These are phyloP conservation scores for Cyrtonyx montezumae DNA, from an alignment of 2,113 vertebrate species.

Conservation along the genomic window DNA sequence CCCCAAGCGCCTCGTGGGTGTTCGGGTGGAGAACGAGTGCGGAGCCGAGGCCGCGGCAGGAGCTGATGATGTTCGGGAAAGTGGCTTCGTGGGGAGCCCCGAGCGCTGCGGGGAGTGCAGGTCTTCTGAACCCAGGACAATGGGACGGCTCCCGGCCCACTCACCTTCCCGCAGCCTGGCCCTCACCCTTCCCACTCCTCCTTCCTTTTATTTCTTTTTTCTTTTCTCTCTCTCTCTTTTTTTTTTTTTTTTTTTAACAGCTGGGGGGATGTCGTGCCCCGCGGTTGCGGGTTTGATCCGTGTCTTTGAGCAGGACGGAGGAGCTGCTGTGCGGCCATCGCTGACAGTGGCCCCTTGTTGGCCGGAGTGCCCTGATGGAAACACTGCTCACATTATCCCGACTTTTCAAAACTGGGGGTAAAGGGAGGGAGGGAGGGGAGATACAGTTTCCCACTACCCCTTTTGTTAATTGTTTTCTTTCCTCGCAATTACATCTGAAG, in stretches of 20 bases:
- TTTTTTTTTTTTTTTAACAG: slow-evolving; percentile 57
- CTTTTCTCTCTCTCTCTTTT: too few species aligned
- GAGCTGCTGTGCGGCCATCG: slow-evolving; percentile 78
- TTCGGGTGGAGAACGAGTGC: background rate
- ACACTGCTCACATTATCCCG: slow-evolving; percentile 26
- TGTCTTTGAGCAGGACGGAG: slow-evolving; percentile 80
- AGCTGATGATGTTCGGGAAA: too few species aligned
- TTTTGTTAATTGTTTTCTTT: slow-evolving; percentile 68
- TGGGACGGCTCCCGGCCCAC: slow-evolving; percentile 85
- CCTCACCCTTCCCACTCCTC: slow-evolving; percentile 2
- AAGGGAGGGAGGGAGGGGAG: background rate
- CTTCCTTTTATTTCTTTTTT: slow-evolving; percentile 40
- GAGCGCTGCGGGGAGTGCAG: slow-evolving; percentile 85
- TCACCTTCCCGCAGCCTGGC: slow-evolving; percentile 71
- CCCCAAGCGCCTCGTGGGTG: background rate
- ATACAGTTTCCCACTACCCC: slow-evolving; percentile 22
- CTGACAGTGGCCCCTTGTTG: slow-evolving; percentile 68
- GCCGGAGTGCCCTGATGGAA: slow-evolving; percentile 62
- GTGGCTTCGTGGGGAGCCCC: background rate
- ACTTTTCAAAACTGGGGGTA: slow-evolving; percentile 55
- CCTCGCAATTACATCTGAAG: slow-evolving; percentile 56
- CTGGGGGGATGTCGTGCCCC: slow-evolving; percentile 73
- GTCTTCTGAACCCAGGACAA: slow-evolving; percentile 95
- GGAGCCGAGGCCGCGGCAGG: background rate
- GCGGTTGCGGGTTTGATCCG: slow-evolving; percentile 82